Conservation (phyloP, 2,797 vertebrate genomes). For the Acanthurus leucopareius region DNA sequence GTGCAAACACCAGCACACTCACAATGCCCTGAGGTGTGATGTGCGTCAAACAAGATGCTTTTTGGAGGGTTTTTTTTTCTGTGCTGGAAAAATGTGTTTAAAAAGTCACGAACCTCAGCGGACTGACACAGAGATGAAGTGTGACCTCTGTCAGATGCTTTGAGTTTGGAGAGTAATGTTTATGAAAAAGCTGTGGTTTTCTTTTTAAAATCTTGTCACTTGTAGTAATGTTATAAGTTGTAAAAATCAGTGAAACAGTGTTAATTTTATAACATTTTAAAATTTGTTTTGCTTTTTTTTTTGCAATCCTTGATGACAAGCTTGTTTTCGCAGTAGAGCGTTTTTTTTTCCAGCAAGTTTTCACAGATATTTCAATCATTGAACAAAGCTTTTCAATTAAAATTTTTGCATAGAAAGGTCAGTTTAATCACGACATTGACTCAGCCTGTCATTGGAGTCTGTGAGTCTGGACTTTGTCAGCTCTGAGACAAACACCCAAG, state of each 20-base stretch:
- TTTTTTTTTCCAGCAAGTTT: background rate
- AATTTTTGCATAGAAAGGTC: background rate
- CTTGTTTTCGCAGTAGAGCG: background rate
- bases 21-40: constrained; percentile 81
- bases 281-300: too few relatives aligned
- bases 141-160: constrained; percentile 36
- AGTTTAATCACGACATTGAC: background rate
- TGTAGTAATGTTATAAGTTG: background rate
- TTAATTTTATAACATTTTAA: background rate
- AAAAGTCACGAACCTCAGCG: constrained; percentile 54
- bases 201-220: background rate
- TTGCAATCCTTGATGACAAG: background rate
- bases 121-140: constrained; percentile 62
- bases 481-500: background rate
- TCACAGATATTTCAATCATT: background rate
- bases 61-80: constrained; percentile 30
- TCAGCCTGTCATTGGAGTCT: background rate
- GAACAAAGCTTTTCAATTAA: background rate
- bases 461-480: background rate
- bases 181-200: background rate
- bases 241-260: background rate
- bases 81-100: constrained; percentile 60
- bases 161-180: constrained; percentile 9
- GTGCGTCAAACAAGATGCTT: constrained; percentile 69
- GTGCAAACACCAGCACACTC: constrained; percentile 56